phyloP scores from a whole-genome alignment of 2,888 invertebrate genomes.

The Dryococelus australis region DNA sequence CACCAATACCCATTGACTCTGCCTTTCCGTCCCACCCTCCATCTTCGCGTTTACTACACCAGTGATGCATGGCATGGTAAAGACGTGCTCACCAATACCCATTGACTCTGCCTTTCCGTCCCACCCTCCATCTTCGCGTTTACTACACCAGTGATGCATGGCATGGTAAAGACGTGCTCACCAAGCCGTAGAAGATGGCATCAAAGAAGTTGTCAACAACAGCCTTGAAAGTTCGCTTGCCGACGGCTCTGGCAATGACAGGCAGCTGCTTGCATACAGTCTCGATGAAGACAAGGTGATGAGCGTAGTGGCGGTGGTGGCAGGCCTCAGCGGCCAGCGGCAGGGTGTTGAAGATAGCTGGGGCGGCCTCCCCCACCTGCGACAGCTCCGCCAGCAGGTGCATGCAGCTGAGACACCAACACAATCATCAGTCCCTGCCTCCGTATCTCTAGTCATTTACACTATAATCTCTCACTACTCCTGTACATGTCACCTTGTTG shows the following conservation, averaged over 20 bases:
- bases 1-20: constrained; percentile 53
- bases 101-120: no score
- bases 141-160: no score
- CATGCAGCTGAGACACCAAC: constrained; percentile 56
- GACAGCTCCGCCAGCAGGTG: constrained; percentile 59
- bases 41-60: no score
- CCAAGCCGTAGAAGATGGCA: constrained; percentile 60
- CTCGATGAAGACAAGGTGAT: constrained; percentile 61
- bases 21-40: no score
- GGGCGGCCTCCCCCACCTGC: constrained; percentile 53
- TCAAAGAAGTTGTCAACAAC: constrained; percentile 61
- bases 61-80: no score
- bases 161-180: constrained; percentile 52
- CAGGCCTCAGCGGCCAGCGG: constrained; percentile 58
- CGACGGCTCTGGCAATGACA: constrained; percentile 59
- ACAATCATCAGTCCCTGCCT: no score
- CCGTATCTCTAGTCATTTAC: no score
- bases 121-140: no score
- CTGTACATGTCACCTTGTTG: no score
- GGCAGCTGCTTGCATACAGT: constrained; percentile 62
- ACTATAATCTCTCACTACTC: no score
- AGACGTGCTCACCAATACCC: constrained; percentile 45
- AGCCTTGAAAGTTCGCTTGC: constrained; percentile 61
- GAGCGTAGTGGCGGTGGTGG: constrained; percentile 59
- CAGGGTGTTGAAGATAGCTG: constrained; percentile 54